Evolutionary conservation across 2,797 vertebrate species (phyloP), one percentile per base, ranked within the genome.

Genomic region (Acanthurus lineatus): DNA sequence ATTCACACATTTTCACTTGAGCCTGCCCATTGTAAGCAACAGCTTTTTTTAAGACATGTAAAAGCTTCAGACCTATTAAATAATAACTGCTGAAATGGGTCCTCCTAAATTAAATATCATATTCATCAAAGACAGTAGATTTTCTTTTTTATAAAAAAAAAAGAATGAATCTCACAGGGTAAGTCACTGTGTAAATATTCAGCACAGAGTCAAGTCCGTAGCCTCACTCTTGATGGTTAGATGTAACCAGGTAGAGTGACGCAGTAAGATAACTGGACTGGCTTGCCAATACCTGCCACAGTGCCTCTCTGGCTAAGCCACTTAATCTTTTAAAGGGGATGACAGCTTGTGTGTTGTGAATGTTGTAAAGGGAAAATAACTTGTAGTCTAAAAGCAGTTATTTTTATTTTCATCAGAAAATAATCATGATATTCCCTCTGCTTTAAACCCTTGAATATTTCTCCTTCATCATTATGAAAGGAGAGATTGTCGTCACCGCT

Each of bases 201-300:
- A 9, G 51, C 32, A 49, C 1, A n/a, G 2, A 28, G 42, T 25
- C 9, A 9, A 1, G 17, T 3, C 25, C n/a, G 6, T 77, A 53
- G 66, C 45, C 28, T 85, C 48, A 66, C 68, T 58, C 71, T 75
- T 75, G 47, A 51, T 73, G 71, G 72, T 86, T 79, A 71, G 10
- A 69, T 3, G 45, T 44, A 17, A 44, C 16, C 20, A 25, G 70
- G 42, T 40, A 48, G 8, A 73, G 16, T 56, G 53, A 69, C 66
- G 11, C 52, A n/a, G 32, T 42, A 19, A 59, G 68, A 60, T 54
- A 80, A 72, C 42, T 47, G 25, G 54, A 84, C 62, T 74, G 40
- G 63, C 28, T 44, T 58, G 44, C 70, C 16, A 28, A 44, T 53
- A 17, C 64, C 45, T 51, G 42, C 22, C 47, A 0, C 60, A 52